These are phyloP conservation scores for Drosophila paranaensis DNA, from an alignment of 2,888 invertebrate species.

Conservation along the genomic window DNA sequence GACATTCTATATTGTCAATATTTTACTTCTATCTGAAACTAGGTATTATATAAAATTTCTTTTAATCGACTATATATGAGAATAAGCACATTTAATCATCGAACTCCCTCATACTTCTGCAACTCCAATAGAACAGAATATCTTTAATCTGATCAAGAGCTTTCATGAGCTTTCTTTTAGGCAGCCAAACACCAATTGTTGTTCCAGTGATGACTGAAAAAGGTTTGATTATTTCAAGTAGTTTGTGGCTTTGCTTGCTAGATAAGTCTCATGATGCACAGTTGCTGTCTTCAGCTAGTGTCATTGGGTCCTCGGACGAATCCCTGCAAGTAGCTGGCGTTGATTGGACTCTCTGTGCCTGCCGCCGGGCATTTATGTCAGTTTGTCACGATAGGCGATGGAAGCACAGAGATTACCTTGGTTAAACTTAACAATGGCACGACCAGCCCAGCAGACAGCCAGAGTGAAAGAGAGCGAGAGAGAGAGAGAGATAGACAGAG, in stretches of 20 bases:
- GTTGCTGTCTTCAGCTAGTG: constrained; percentile 22
- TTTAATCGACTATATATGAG: too few relatives aligned
- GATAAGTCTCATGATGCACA: background rate
- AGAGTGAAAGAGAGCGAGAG: background rate
- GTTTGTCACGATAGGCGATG: constrained; percentile 79
- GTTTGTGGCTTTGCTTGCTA: background rate
- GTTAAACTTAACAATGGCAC: constrained; percentile 80
- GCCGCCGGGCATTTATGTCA: constrained; percentile 78
- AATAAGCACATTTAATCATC: too few relatives aligned
- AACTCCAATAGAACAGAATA: too few relatives aligned
- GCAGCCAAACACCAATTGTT: background rate
- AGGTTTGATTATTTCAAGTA: background rate
- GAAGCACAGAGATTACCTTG: constrained; percentile 78
- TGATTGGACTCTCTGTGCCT: constrained; percentile 76
- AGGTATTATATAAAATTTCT: background rate
- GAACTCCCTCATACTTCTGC: too few relatives aligned
- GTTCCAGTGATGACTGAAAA: background rate
- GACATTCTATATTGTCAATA: too few relatives aligned
- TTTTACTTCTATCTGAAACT: background rate
- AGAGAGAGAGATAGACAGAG: background rate
- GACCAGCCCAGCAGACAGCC: constrained; percentile 49
- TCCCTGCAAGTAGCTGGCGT: constrained; percentile 76
- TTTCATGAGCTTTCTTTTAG: background rate
- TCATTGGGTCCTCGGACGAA: constrained; percentile 38
- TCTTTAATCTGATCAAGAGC: background rate